Conservation (phyloP, 2,888 invertebrate genomes). For the Parapristionchus giblindavisi region DNA sequence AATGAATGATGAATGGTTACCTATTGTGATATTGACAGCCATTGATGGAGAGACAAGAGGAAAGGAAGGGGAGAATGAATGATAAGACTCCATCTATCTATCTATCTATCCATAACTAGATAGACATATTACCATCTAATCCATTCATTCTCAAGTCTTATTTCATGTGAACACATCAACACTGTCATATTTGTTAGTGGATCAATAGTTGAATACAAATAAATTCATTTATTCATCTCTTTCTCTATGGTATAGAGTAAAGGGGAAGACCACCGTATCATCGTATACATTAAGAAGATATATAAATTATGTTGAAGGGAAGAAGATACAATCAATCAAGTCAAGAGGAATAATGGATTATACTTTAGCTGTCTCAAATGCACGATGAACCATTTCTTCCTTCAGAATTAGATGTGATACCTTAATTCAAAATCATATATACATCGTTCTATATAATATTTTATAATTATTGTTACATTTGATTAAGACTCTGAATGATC, state of each 20-base stretch:
- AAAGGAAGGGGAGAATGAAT: conserved; percentile 5
- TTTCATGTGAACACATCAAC: too few species aligned
- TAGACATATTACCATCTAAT: too few species aligned
- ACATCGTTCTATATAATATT: neutral
- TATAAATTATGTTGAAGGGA: conserved; percentile 24
- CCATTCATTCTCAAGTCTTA: neutral
- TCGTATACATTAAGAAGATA: conserved; percentile 26
- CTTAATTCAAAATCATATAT: conserved; percentile 29
- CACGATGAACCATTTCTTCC: conserved; percentile 69
- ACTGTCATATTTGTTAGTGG: too few species aligned
- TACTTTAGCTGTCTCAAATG: conserved; percentile 31
- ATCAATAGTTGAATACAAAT: too few species aligned
- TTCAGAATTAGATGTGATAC: conserved; percentile 69
- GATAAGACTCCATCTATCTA: neutral
- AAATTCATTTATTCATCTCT: too few species aligned
- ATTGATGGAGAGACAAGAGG: conserved; percentile 2
- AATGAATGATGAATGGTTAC: conserved; percentile 11
- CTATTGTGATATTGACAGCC: conserved; percentile 29
- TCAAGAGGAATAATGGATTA: conserved; percentile 6
- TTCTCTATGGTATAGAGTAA: too few species aligned
- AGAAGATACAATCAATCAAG: neutral
- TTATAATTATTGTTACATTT: too few species aligned
- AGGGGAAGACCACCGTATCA: conserved; percentile 33
- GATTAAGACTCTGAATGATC: too few species aligned
- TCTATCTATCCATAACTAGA: too few species aligned